Conservation (phyloP, 2,113 vertebrate species). For the Cyprinodon tularosa region DNA sequence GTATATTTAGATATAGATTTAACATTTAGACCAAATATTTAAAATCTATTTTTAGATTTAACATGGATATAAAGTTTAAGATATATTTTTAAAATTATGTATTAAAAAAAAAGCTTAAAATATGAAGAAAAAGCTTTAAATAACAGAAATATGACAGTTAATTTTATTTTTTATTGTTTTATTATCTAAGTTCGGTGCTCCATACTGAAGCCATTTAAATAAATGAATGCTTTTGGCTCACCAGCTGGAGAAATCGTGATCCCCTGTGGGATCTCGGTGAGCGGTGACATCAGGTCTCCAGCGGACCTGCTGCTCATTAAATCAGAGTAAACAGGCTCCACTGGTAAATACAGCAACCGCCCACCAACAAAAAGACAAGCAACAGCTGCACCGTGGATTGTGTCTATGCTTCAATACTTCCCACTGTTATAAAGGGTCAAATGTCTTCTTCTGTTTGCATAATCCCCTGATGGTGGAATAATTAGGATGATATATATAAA, state of each 20-base stretch:
- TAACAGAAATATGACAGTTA: too few relatives aligned
- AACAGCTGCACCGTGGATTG: constrained; percentile 31
- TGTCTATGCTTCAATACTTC: constrained; percentile 39
- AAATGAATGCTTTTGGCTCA: not conserved
- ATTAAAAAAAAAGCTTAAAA: too few relatives aligned
- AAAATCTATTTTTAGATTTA: too few relatives aligned
- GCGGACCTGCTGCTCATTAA: constrained; percentile 62
- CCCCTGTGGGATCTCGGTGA: constrained; percentile 23
- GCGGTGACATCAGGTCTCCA: constrained; percentile 44
- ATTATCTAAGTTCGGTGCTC: too few relatives aligned
- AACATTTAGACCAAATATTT: too few relatives aligned
- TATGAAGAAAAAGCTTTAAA: too few relatives aligned
- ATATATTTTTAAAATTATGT: too few relatives aligned
- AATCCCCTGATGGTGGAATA: constrained; percentile 46
- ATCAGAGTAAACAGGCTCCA: constrained; percentile 55
- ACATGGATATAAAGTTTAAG: too few relatives aligned
- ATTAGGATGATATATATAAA: constrained; percentile 21
- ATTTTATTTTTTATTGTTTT: too few relatives aligned
- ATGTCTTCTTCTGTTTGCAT: constrained; percentile 66
- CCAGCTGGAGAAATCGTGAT: constrained; percentile 28
- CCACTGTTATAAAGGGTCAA: constrained; percentile 24
- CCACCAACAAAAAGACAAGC: constrained; percentile 55
- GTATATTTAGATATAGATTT: too few relatives aligned
- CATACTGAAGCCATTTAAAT: not conserved
- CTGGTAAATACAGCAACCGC: constrained; percentile 68